These are phyloP conservation scores for Cinara cedri DNA, from an alignment of 2,888 invertebrate species.

Conservation along the genomic window DNA sequence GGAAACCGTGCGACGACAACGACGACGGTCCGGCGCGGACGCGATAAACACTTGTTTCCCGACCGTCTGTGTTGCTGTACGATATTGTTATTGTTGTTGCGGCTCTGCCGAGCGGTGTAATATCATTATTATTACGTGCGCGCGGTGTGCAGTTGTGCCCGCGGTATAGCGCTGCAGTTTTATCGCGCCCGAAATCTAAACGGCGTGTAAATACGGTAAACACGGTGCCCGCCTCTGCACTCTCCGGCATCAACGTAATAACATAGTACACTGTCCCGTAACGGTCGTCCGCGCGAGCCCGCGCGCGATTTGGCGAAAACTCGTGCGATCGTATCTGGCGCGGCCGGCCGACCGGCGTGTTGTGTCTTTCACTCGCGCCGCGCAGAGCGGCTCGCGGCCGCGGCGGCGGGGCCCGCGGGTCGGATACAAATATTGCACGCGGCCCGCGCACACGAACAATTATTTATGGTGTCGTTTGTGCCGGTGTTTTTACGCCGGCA, in stretches of 20 bases:
- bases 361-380: not conserved
- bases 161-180: not conserved
- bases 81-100: no score
- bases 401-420: constrained; percentile 11
- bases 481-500: constrained; percentile 25
- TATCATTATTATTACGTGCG: no score
- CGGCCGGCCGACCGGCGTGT: not conserved
- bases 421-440: constrained; percentile 6
- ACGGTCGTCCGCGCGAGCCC: not conserved
- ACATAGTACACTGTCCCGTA: no score
- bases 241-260: no score
- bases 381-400: no score
- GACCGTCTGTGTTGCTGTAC: no score
- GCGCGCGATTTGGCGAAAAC: constrained; percentile 37
- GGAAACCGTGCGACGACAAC: not conserved
- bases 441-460: constrained; percentile 34
- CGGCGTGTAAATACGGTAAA: constrained; percentile 7
- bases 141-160: no score
- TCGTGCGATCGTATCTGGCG: constrained; percentile 32
- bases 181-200: constrained; percentile 11
- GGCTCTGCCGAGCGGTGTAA: no score
- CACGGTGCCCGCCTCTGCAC: not conserved
- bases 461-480: constrained; percentile 53
- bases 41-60: no score
- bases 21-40: not conserved